Evolutionary conservation across 2,888 invertebrate genomes (phyloP), one percentile per base, ranked within the genome.

Genomic region (Caenorhabditis angaria): DNA sequence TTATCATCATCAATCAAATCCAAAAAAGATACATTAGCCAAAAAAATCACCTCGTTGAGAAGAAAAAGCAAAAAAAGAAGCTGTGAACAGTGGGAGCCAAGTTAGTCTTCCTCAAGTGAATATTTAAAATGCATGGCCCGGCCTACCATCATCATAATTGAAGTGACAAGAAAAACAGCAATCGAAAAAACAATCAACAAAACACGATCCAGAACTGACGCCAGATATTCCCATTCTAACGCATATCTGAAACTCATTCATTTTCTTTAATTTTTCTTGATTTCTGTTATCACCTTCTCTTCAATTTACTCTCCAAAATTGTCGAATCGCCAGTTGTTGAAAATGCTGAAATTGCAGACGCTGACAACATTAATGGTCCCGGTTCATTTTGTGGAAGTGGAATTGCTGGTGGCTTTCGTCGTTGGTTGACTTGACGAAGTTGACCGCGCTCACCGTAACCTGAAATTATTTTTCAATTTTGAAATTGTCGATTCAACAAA

Each of bases 91-190:
- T 4, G 22, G 22, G 4, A 51, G 18, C 6, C 10, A 22, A 25
- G 22, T 25, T 6, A 35, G 8, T 14, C n/a, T 25, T 27, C 65
- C 48, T 65, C 61, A 61, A 71, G 63, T 62, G 80, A 73, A 69
- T 86, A 86, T 41, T 78, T 78, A 67, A 86, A 78, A 67, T 86
- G 85, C 77, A 86, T 86, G 51, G 84, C 83, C 70, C 87, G 83
- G 54, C 86, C 86, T 53, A 86, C 81, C 57, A 81, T 74, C 50
- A 86, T 83, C 85, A 86, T 85, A 22, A 84, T 70, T n/a, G 81
- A 78, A 12, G 86, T 86, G 41, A 86, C 86, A 22, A 81, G 65
- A 65, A 83, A 74, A 27, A 86, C 86, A 60, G 84, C 64, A 41
- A 83, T 62, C 3, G 83, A 85, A 70, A 84, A 84, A 27, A 84